Evolutionary conservation across 2,888 invertebrate genomes (phyloP), one percentile per base, ranked within the genome.

Genomic region (Apamea anceps): DNA sequence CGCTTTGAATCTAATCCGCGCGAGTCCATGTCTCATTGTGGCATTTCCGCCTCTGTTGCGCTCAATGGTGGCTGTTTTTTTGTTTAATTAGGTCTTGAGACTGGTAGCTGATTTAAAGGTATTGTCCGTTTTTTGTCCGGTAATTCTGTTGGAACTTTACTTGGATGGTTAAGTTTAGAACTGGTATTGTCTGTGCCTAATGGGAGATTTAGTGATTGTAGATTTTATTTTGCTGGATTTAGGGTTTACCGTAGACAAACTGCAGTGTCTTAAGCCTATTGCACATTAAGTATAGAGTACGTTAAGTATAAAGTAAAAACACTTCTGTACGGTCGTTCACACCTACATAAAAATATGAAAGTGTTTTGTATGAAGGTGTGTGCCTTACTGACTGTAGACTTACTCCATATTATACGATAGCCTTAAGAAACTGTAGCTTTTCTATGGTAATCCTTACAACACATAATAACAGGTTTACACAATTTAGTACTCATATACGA

Each of bases 1-100:
- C 91, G 88, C 91, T 91, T 91, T 88, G 91, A 89, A 90, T 91
- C 91, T 90, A 90, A 92, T 91, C 91, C 91, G 86, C 87, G 88
- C 87, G 87, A 86, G 85, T 83, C 85, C 90, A 82, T 88, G 89
- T 87, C 87, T 88, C 87, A 91, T 91, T 92, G 92, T 91, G 89
- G 88, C 91, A 88, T 91, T 92, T 92, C 92, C 92, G 92, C 89
- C 88, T 89, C 89, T 85, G 90, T 88, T 85, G 73, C 86, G 82
- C 81, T 89, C 88, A 87, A 88, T 89, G 89, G 88, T 70, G 18
- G 65, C 72, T 82, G 78, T 75, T 88, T 90, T 89, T 90, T 88
- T 85, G 73, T 83, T 86, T 90, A 88, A 88, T 90, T 90, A 88
- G 88, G 63, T 80, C 80, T 88, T 75, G 85, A 80, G 57, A 79